Evolutionary conservation across 1,140 invertebrate species (phyloP), one percentile per base, ranked within the genome.

Genomic region (Zaprionus lachaisei): DNA sequence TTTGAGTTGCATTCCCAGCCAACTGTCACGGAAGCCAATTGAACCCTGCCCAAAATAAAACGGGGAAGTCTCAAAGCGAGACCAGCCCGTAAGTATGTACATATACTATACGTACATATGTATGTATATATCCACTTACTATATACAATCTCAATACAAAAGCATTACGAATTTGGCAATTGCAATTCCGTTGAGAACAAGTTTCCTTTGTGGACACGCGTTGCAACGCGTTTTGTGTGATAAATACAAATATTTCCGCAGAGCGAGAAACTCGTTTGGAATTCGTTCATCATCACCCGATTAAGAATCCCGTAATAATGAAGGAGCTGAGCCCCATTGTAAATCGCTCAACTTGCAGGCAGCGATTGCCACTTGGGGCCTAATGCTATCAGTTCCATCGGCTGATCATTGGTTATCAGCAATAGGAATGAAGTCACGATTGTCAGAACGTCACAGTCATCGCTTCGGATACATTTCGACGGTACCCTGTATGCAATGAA

Each of bases 201-300:
- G 81, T 84, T 84, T 80, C 81, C 81, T 83, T 86, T 65, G 70
- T 17, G 44, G 47, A 28, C 24, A 37, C 31, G 14, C 38, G 38
- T 26, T 34, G 55, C 51, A 47, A n/a, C 26, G 47, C 47, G 6
- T 22, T 26, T 44, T 34, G 55, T 22, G n/a, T 49, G 37, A 37
- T 47, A 24, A 60, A 47, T 17, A 47, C 2, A 22, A 22, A 38
- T 31, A 31, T 63, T 75, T 75, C 72, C 72, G 72, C 28, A 55
- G 38, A 4, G 14, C 34, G 34, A 2, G 17, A 17, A 38, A 37
- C 56, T 14, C 41, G 22, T n/a, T 22, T 26, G 31, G 34, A 73
- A 70, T 75, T 84, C 68, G 80, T 67, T 86, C 83, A 86, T 86
- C 83, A 86, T 83, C 83, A 72, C 83, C 78, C 37, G 77, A 80